phyloP scores from a whole-genome alignment of 2,888 invertebrate species.

The Tetrapedia diversipes region DNA sequence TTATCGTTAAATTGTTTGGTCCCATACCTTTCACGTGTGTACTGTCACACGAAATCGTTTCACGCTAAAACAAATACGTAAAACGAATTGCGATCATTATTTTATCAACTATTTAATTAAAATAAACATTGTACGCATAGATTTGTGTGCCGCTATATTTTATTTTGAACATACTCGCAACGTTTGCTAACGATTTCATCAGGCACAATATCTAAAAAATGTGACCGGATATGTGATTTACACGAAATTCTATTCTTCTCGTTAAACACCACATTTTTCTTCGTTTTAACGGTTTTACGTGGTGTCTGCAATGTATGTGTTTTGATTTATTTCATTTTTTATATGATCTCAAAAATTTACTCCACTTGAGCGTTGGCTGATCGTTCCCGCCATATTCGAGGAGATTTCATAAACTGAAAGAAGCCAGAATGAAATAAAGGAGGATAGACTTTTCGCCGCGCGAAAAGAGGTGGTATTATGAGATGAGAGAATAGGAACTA shows the following conservation, averaged over 20 bases:
- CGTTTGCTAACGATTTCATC: conserved; percentile 44
- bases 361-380: background rate
- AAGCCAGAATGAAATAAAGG: conserved; percentile 1
- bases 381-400: conserved; percentile 40
- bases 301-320: background rate
- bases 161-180: no score
- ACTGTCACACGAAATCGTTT: no score
- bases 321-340: background rate
- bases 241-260: conserved; percentile 18
- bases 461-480: background rate
- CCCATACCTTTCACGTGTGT: background rate
- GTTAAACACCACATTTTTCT: conserved; percentile 26
- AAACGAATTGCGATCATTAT: no score
- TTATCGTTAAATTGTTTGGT: conserved; percentile 24
- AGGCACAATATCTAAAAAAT: conserved; percentile 47
- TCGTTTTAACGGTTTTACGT: background rate
- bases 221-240: conserved; percentile 24
- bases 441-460: background rate
- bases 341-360: no score
- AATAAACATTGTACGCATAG: no score
- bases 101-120: no score
- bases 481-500: conserved; percentile 35
- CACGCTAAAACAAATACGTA: no score
- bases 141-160: no score
- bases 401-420: conserved; percentile 31